phyloP scores from a whole-genome alignment of 2,113 vertebrate species.

The Carassius carassius region DNA sequence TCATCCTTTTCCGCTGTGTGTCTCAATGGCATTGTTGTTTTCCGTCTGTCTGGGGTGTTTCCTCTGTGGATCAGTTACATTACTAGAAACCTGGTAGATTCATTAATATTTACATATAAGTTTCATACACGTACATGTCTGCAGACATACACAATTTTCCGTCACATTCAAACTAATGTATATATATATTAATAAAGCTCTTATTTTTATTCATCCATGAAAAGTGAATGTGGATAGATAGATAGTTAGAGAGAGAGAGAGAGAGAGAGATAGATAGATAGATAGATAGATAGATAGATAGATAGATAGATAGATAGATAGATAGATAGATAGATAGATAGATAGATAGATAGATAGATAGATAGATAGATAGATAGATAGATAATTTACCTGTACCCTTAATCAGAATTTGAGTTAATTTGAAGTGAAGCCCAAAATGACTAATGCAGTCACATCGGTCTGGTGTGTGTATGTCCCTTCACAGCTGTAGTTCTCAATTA shows the following conservation, averaged over 20 bases:
- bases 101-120: background rate
- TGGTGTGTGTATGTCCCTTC: constrained; percentile 5
- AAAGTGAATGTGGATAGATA: too few species aligned
- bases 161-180: background rate
- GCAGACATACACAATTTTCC: background rate
- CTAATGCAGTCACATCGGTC: background rate
- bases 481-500: background rate
- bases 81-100: constrained; percentile 15
- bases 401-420: background rate
- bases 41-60: constrained; percentile 27
- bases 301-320: too few species aligned
- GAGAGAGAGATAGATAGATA: too few species aligned
- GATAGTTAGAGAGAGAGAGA: too few species aligned
- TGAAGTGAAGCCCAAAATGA: background rate
- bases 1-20: constrained; percentile 17
- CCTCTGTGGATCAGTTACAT: constrained; percentile 24
- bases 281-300: too few species aligned
- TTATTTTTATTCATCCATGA: too few species aligned
- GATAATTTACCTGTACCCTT: too few species aligned
- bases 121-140: background rate
- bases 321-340: background rate
- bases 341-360: too few species aligned
- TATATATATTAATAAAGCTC: background rate
- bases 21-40: constrained; percentile 31
- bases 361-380: too few species aligned